A percentile compares a stretch with the other conserved stretches of the same genome.
These are phyloP conservation scores for Trididemnum clinides DNA, from an alignment of 23 tunicate genomes.

Conservation along the genomic window DNA sequence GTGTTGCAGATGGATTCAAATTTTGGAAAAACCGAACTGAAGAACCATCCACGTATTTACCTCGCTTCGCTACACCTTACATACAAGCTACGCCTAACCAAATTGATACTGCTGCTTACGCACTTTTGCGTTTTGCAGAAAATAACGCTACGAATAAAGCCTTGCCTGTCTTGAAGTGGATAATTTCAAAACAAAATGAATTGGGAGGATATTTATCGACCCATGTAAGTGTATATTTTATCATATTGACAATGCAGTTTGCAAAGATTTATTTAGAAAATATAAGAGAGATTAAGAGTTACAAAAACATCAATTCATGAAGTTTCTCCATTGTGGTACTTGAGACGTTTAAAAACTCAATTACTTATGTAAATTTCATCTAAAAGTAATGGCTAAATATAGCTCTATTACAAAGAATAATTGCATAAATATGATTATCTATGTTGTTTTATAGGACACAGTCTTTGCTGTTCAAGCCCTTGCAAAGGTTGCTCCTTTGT, in stretches of 20 bases:
- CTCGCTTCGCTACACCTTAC: conserved; percentile 33
- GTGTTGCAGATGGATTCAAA: too few species aligned
- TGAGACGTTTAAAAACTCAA: background rate
- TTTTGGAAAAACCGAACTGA: too few species aligned
- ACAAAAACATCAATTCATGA: too few species aligned
- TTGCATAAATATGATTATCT: too few species aligned
- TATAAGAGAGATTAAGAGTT: too few species aligned
- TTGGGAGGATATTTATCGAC: conserved; percentile 85
- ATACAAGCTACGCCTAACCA: conserved; percentile 42
- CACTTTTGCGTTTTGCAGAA: conserved; percentile 44
- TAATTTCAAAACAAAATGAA: conserved; percentile 55
- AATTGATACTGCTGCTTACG: conserved; percentile 79
- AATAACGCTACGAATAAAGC: background rate
- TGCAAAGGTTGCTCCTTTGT: background rate
- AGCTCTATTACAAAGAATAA: too few species aligned
- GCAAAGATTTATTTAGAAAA: too few species aligned
- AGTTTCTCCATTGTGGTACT: too few species aligned
- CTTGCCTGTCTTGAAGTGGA: conserved; percentile 71
- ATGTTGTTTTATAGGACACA: conserved; percentile 44
- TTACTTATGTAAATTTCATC: background rate
- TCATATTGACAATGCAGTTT: too few species aligned
- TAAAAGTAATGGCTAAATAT: too few species aligned
- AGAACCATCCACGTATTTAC: conserved; percentile 17
- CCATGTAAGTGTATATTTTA: conserved; percentile 62
- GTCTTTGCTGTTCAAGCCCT: conserved; percentile 40